phyloP scores from a whole-genome alignment of 53 echinoderm and acorn worm species.

The Antedon mediterranea region DNA sequence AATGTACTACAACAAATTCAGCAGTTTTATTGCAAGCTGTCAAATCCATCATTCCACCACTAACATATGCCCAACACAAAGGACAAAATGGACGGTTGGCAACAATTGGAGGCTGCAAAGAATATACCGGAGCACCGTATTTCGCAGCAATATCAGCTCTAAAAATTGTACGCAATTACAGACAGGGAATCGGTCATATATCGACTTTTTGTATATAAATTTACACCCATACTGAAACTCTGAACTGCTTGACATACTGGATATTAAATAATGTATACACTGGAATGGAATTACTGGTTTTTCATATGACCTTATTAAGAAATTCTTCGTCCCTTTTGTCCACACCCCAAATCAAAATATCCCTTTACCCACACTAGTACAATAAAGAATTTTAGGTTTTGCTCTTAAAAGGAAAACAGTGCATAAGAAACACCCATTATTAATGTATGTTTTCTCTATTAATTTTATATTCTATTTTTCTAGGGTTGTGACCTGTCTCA shows the following conservation, averaged over 20 bases:
- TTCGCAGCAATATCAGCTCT: constrained; percentile 91
- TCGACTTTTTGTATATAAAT: not conserved
- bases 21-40: constrained; percentile 10
- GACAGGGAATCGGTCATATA: too few relatives aligned
- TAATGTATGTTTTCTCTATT: too few relatives aligned
- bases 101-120: constrained; percentile 87
- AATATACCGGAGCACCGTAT: constrained; percentile 93
- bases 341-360: too few relatives aligned
- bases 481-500: constrained; percentile 97
- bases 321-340: too few relatives aligned
- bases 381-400: too few relatives aligned
- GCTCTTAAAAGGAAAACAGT: too few relatives aligned
- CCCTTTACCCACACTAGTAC: too few relatives aligned
- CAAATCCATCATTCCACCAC: constrained; percentile 52
- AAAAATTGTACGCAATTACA: constrained; percentile 60
- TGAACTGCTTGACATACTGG: not conserved
- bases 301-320: too few relatives aligned
- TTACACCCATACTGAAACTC: not conserved
- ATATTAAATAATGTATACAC: too few relatives aligned
- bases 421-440: too few relatives aligned
- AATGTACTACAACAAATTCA: not conserved
- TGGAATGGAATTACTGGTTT: too few relatives aligned
- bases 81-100: constrained; percentile 92
- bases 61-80: constrained; percentile 66
- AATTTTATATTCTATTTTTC: not conserved